Conservation (phyloP, 2,113 vertebrate genomes). For the Microtus montanus region DNA sequence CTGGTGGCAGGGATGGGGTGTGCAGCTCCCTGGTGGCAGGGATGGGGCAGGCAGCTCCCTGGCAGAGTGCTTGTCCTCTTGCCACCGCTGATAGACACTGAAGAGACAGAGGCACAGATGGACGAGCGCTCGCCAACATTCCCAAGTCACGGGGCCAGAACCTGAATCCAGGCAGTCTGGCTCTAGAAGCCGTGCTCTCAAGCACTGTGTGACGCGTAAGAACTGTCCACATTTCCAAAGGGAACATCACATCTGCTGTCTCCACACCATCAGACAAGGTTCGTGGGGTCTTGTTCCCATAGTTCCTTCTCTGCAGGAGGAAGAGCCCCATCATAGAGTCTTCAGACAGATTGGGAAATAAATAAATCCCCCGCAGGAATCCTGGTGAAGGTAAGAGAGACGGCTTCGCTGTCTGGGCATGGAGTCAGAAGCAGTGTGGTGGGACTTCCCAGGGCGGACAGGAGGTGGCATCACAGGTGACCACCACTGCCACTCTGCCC, state of each 20-base stretch:
- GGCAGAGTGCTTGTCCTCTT: not conserved
- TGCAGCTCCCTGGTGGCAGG: no score
- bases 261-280: not conserved
- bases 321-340: not conserved
- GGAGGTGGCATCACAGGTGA: not conserved
- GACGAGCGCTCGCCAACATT: not conserved
- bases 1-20: no score
- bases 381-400: not conserved
- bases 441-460: not conserved
- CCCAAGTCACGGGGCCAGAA: not conserved
- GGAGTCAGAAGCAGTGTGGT: not conserved
- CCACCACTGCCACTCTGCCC: not conserved
- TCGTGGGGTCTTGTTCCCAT: not conserved
- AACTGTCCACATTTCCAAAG: not conserved
- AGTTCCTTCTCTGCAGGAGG: not conserved
- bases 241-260: not conserved
- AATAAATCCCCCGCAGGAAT: not conserved
- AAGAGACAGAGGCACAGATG: not conserved
- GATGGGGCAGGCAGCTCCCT: no score
- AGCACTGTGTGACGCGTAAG: not conserved
- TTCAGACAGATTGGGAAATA: not conserved
- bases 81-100: not conserved
- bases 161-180: not conserved
- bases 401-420: not conserved
- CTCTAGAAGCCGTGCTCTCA: not conserved